Evolutionary conservation across 2,797 vertebrate species (phyloP), one percentile per base, ranked within the genome.

Genomic region (Glossophaga mutica): DNA sequence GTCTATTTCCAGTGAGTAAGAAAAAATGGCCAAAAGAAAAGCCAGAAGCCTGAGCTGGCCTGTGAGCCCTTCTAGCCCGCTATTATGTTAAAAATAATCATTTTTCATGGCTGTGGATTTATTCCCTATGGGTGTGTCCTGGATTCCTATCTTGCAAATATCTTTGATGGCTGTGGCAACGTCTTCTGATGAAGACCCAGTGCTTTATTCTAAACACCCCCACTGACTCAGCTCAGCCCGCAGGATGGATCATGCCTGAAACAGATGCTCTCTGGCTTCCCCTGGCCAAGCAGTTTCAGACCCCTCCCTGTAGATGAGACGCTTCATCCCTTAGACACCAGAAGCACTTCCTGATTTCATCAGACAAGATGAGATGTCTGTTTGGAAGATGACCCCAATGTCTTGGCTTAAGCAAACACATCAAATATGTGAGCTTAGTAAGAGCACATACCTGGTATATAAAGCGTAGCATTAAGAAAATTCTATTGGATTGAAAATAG

Each of bases 221-320:
- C 0, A 0, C 94, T 93, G 50, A 91, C 94, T 96, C 65, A 94
- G 97, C 94, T 95, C 77, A 90, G 97, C 97, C 98, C 97, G 68
- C 59, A 93, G 81, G 96, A 92, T 78, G 89, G 96, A 87, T 98
- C 95, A 88, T 57, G 39, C 94, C 86, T 94, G 57, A 92, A 96
- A 96, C 98, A 98, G 97, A 98, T 97, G 97, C 97, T 96, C 97
- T 96, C 96, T 89, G 84, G 46, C 94, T 97, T 95, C 81, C 62
- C 89, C 74, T 65, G 87, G 96, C 95, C 85, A 85, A 89, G 92
- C 89, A 97, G 95, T 94, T 94, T 89, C 93, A 94, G 94, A 94
- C 74, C n/a, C 34, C 71, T 76, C 88, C 74, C 95, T 82, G 95
- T 50, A 96, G 84, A 97, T 88, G 85, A 94, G 95, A 97, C 59